phyloP scores from a whole-genome alignment of 2,888 invertebrate species.

The Diplolepis rosae region DNA sequence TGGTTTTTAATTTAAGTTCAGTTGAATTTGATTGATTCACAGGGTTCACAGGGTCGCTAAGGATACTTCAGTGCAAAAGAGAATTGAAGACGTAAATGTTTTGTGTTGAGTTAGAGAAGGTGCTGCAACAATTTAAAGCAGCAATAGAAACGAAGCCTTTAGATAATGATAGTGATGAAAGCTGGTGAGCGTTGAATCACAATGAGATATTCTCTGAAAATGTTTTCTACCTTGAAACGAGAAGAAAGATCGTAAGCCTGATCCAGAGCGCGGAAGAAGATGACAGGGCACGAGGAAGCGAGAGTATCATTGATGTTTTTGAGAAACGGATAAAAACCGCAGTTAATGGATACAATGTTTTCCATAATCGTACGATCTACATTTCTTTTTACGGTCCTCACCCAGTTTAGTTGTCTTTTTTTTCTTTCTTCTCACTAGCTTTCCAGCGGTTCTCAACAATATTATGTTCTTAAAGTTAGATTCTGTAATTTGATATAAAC shows the following conservation, averaged over 20 bases:
- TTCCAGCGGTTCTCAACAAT: not conserved
- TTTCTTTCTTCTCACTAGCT: not conserved
- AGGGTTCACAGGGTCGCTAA: not conserved
- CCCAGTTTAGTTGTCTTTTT: not conserved
- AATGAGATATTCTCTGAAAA: not conserved
- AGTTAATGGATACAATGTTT: conserved; percentile 35
- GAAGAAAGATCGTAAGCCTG: not conserved
- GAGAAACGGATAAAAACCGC: conserved; percentile 33
- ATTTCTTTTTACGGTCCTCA: not conserved
- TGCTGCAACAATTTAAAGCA: not conserved
- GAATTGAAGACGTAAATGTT: too few species aligned
- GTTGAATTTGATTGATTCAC: not conserved
- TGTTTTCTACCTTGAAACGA: not conserved
- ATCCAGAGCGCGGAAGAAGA: not conserved
- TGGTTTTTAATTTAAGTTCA: not conserved
- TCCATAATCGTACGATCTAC: conserved; percentile 29
- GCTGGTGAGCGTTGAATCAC: not conserved
- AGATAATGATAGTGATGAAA: not conserved
- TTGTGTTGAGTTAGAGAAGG: not conserved
- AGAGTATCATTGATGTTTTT: conserved; percentile 35
- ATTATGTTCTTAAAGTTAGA: too few species aligned
- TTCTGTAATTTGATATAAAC: too few species aligned
- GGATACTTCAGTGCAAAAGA: not conserved
- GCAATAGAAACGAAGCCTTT: not conserved
- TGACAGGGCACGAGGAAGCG: conserved; percentile 34